Percentiles rank a stretch among this genome's conserved stretches.
Evolutionary conservation across 2,888 invertebrate genomes (phyloP).

Genomic region (Drosophila cracens): DNA sequence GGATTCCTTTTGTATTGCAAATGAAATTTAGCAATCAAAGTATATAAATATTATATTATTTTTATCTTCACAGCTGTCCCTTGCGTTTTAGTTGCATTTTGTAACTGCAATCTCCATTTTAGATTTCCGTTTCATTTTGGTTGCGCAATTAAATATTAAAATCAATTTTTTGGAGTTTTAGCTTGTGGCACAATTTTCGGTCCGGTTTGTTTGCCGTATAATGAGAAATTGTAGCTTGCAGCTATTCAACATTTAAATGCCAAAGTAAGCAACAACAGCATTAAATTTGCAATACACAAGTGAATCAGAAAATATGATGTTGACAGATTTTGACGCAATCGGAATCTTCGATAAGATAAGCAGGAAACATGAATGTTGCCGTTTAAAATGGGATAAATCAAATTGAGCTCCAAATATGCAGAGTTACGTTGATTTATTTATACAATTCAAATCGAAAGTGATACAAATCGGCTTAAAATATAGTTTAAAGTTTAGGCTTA

Average conservation of each 20-base stretch:
- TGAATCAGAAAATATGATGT: background rate
- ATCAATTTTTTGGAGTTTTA: conserved; percentile 57
- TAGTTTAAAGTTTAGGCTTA: background rate
- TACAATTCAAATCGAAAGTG: background rate
- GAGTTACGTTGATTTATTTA: background rate
- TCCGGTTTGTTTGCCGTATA: conserved; percentile 26
- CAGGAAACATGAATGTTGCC: background rate
- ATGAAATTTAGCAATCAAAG: background rate
- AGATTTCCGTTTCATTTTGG: conserved; percentile 62
- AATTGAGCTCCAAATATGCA: conserved; percentile 6
- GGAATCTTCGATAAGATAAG: conserved; percentile 1
- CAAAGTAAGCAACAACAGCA: conserved; percentile 29
- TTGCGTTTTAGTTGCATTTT: conserved; percentile 4
- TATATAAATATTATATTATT: background rate
- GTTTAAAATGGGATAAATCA: conserved; percentile 5
- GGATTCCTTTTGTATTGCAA: background rate
- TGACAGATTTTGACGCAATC: background rate
- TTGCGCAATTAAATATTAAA: conserved; percentile 74
- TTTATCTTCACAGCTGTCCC: background rate
- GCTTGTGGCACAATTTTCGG: conserved; percentile 24
- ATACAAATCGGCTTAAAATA: background rate
- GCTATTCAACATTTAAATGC: conserved; percentile 57
- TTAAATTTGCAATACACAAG: conserved; percentile 2
- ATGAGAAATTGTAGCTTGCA: conserved; percentile 48
- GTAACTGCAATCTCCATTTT: conserved; percentile 36